phyloP scores from a whole-genome alignment of 2,797 vertebrate species.

The Pyrocephalus nanus region DNA sequence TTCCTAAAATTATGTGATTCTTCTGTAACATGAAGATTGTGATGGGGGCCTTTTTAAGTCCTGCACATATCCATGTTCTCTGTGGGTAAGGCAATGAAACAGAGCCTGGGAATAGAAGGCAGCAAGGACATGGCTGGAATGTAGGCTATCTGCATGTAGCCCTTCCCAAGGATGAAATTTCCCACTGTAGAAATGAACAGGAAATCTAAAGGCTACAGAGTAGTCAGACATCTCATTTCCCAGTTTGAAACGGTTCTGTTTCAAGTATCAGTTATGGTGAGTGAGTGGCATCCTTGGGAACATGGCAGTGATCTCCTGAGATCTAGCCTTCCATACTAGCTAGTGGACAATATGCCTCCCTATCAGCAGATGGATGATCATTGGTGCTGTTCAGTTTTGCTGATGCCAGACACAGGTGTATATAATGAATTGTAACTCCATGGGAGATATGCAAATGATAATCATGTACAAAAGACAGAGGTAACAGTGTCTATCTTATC shows the following conservation, averaged over 20 bases:
- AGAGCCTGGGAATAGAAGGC: neutral
- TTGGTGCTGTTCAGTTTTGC: neutral
- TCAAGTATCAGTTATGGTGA: neutral
- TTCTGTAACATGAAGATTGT: neutral
- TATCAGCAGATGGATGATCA: fast-evolving
- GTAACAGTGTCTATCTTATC: neutral
- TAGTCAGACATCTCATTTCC: neutral
- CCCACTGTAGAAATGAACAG: neutral
- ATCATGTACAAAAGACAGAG: neutral
- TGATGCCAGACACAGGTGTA: neutral
- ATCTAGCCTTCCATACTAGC: neutral
- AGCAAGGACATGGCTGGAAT: neutral
- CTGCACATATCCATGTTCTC: fast-evolving
- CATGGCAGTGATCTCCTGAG: neutral
- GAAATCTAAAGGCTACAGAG: neutral
- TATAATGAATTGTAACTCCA: neutral
- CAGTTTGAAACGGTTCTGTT: neutral
- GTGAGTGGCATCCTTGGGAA: neutral
- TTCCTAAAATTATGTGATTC: neutral
- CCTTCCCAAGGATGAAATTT: neutral
- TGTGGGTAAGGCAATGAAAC: neutral
- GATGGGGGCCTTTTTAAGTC: neutral
- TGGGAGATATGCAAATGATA: neutral
- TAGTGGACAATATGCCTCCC: neutral
- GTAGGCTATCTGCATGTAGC: neutral